Percentiles rank a stretch among this genome's conserved stretches.
phyloP scores from a whole-genome alignment of 2,888 invertebrate species.

The Leptinotarsa peninsularis region DNA sequence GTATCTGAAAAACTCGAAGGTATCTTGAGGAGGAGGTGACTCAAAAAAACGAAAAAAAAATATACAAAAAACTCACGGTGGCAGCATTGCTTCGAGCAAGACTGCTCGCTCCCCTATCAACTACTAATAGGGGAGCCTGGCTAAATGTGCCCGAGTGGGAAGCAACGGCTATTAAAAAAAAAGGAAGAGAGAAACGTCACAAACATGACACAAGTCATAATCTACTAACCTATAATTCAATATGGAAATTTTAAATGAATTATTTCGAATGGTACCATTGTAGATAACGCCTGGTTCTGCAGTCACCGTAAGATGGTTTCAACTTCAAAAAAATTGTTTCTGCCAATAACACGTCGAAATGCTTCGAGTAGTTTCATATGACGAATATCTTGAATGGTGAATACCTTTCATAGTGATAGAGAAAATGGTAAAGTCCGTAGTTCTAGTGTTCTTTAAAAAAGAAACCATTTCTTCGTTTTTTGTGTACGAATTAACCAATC shows the following conservation, averaged over 20 bases:
- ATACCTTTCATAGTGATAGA: neutral
- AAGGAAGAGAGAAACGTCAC: neutral
- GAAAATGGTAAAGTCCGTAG: conserved; percentile 35
- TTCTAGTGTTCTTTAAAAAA: conserved; percentile 34
- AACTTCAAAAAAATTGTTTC: neutral
- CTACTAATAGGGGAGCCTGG: neutral
- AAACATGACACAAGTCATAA: neutral
- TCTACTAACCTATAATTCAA: neutral
- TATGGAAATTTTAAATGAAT: neutral
- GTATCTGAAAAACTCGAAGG: too few species aligned
- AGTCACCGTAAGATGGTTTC: neutral
- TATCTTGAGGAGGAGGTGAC: too few species aligned
- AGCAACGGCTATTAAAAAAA: neutral
- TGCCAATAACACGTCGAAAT: neutral
- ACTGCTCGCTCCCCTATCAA: too few species aligned
- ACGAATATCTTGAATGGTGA: neutral
- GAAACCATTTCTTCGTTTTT: conserved; percentile 27
- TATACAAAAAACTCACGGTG: too few species aligned
- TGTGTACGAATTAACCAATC: conserved; percentile 33
- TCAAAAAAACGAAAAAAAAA: too few species aligned
- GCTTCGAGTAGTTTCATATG: neutral
- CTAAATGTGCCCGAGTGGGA: neutral
- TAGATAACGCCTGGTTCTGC: neutral
- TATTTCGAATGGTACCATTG: neutral
- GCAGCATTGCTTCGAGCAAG: too few species aligned